Evolutionary conservation across 1,140 invertebrate genomes (phyloP).

Genomic region (Coptotermes formosanus): DNA sequence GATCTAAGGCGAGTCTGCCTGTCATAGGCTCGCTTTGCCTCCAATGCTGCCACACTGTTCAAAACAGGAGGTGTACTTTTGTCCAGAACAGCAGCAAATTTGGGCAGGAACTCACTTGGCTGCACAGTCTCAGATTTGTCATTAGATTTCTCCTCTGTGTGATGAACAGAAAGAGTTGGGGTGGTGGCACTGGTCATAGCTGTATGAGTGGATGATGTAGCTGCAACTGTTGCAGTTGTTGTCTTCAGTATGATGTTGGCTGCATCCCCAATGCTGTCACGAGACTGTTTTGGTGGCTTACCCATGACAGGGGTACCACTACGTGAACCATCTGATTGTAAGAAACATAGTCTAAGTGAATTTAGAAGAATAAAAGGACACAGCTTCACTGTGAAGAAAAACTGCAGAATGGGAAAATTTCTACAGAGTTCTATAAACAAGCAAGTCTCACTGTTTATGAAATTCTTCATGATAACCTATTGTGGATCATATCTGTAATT

Average conservation of each 20-base stretch:
- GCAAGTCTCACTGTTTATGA: too few relatives aligned
- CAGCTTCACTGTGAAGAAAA: too few relatives aligned
- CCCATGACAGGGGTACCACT: neutral
- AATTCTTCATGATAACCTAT: too few relatives aligned
- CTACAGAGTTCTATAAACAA: too few relatives aligned
- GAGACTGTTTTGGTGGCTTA: neutral
- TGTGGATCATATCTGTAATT: too few relatives aligned
- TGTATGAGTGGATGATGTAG: neutral
- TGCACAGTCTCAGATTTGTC: neutral
- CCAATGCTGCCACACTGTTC: constrained; percentile 3
- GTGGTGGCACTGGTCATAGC: neutral
- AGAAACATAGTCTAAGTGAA: too few relatives aligned
- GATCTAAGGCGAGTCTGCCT: neutral
- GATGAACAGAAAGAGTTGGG: neutral
- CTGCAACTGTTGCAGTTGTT: neutral
- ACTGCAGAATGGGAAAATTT: too few relatives aligned
- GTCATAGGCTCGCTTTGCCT: neutral
- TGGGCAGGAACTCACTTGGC: constrained; percentile 7
- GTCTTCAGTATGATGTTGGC: neutral
- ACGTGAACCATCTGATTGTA: neutral
- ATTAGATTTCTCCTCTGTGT: neutral
- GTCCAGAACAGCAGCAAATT: constrained; percentile 9
- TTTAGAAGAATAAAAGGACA: too few relatives aligned
- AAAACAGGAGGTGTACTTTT: neutral
- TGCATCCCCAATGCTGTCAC: neutral